phyloP scores from a whole-genome alignment of 30 jellyfish, hydroid and myxozoan genomes.

The Haliclystus octoradiatus region DNA sequence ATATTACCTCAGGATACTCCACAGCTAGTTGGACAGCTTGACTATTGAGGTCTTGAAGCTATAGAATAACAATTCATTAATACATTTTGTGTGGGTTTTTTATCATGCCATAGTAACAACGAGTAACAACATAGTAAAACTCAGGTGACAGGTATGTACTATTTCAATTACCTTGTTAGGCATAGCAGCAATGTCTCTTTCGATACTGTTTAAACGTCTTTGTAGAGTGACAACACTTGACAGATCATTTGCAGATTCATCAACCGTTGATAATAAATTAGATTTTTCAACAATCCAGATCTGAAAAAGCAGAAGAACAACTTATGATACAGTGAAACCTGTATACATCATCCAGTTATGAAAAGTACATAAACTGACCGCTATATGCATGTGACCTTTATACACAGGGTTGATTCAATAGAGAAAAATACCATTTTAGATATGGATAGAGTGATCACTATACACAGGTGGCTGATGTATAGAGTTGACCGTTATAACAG shows the following conservation, averaged over 20 bases:
- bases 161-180: slow-evolving; percentile 52
- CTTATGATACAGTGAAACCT: no score
- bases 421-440: no score
- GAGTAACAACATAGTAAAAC: background rate
- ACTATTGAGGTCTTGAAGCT: slow-evolving; percentile 50
- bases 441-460: no score
- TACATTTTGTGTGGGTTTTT: background rate
- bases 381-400: no score
- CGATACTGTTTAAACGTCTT: slow-evolving; percentile 80
- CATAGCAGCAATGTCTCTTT: slow-evolving; percentile 85
- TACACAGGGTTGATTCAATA: no score
- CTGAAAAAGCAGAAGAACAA: slow-evolving; percentile 9
- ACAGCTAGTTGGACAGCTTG: slow-evolving; percentile 39
- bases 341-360: no score
- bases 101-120: no score
- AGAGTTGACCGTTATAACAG: no score
- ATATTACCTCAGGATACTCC: slow-evolving; percentile 41
- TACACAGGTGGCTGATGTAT: no score
- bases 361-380: no score
- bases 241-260: slow-evolving; percentile 90
- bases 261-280: slow-evolving; percentile 69
- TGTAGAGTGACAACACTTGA: slow-evolving; percentile 85
- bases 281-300: slow-evolving; percentile 78
- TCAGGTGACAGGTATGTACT: background rate
- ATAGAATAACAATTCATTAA: background rate